Conservation (phyloP, 2,113 vertebrate species). For the Anoura caudifer region DNA sequence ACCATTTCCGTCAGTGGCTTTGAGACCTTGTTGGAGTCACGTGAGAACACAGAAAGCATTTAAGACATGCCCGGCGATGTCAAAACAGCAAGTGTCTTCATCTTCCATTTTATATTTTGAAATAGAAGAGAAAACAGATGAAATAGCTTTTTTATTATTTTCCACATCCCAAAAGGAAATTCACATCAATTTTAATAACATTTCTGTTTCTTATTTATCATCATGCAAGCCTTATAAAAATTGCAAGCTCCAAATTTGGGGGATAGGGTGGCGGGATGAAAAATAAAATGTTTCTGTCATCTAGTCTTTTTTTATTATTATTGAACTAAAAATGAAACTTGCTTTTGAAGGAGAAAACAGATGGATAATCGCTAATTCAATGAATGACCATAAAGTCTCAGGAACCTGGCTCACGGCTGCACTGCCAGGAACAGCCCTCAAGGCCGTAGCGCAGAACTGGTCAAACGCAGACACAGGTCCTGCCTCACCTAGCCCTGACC, state of each 20-base stretch:
- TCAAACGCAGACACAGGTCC: neutral
- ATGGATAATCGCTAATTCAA: neutral
- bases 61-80: slow-evolving; percentile 20
- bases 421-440: neutral
- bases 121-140: slow-evolving; percentile 53
- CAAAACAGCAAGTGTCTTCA: slow-evolving; percentile 43
- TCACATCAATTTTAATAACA: slow-evolving; percentile 66
- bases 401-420: neutral
- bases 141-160: slow-evolving; percentile 71
- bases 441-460: neutral
- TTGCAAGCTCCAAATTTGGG: slow-evolving; percentile 49
- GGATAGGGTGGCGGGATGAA: neutral
- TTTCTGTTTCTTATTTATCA: slow-evolving; percentile 66
- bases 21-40: neutral
- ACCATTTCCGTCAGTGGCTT: neutral
- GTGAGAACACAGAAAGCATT: neutral
- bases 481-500: neutral
- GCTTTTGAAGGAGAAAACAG: slow-evolving; percentile 39
- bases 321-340: slow-evolving; percentile 54
- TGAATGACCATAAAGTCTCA: neutral
- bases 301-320: neutral
- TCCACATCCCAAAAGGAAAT: slow-evolving; percentile 61
- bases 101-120: slow-evolving; percentile 46
- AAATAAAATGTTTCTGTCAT: slow-evolving; percentile 47
- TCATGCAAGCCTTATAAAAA: slow-evolving; percentile 62